A percentile compares a stretch with the other conserved stretches of the same genome.
Conservation (phyloP, 2,113 vertebrate species). For the Chroicocephalus ridibundus region DNA sequence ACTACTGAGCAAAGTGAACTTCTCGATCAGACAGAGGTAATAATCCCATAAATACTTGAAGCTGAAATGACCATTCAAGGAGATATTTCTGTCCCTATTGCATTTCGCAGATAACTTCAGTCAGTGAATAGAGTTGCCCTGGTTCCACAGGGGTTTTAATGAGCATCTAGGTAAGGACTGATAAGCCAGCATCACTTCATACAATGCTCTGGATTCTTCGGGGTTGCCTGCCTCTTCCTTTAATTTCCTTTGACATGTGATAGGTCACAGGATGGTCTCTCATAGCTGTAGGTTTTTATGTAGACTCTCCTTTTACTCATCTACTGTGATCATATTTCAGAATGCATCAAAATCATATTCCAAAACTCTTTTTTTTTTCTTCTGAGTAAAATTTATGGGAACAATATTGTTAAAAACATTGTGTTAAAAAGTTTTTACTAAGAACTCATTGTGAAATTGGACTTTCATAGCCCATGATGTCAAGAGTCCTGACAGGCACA, state of each 20-base stretch:
- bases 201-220: background rate
- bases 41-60: background rate
- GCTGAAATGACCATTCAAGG: background rate
- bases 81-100: background rate
- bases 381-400: background rate
- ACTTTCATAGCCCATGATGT: background rate
- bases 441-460: background rate
- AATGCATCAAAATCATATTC: background rate
- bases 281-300: background rate
- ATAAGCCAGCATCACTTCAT: background rate
- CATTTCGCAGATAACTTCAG: background rate
- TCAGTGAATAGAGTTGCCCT: background rate
- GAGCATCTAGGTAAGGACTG: background rate
- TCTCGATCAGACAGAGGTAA: background rate
- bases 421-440: background rate
- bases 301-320: background rate
- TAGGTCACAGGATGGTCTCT: background rate
- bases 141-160: background rate
- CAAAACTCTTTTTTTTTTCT: background rate
- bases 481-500: background rate
- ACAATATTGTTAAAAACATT: accelerated
- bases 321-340: background rate
- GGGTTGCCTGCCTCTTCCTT: background rate
- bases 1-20: background rate
- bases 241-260: accelerated